phyloP scores from a whole-genome alignment of 2,888 invertebrate species.

The Megamerina dolium region DNA sequence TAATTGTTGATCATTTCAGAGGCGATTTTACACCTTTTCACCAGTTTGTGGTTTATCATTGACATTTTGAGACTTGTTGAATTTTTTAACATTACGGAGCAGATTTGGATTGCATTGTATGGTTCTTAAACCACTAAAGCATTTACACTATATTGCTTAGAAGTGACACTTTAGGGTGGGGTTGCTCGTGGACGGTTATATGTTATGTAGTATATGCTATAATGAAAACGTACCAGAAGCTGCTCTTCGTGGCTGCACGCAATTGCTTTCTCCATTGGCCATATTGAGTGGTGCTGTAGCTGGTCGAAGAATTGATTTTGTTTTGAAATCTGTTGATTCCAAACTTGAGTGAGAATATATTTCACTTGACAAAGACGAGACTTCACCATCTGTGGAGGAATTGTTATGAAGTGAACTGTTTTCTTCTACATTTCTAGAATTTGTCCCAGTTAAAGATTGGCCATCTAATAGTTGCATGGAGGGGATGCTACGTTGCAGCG shows the following conservation, averaged over 20 bases:
- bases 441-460: slow-evolving; percentile 22
- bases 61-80: too few species aligned
- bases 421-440: background rate
- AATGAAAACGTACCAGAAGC: slow-evolving; percentile 19
- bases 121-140: too few species aligned
- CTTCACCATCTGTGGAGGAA: slow-evolving; percentile 15
- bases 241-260: slow-evolving; percentile 1
- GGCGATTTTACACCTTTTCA: too few species aligned
- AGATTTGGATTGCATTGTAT: too few species aligned
- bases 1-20: too few species aligned
- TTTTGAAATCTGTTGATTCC: background rate
- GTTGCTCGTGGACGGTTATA: too few species aligned
- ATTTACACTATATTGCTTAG: too few species aligned
- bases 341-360: slow-evolving; percentile 8
- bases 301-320: slow-evolving; percentile 4
- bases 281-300: slow-evolving; percentile 10
- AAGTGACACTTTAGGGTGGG: too few species aligned
- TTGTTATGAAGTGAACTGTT: background rate
- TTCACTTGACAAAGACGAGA: slow-evolving; percentile 22
- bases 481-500: slow-evolving; percentile 44
- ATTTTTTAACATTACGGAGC: too few species aligned
- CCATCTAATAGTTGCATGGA: slow-evolving; percentile 49
- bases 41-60: too few species aligned
- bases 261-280: background rate
- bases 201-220: too few species aligned